Percentiles rank a stretch among this genome's conserved stretches.
Conservation (phyloP, 1,140 invertebrate species). For the Cepaea nemoralis region DNA sequence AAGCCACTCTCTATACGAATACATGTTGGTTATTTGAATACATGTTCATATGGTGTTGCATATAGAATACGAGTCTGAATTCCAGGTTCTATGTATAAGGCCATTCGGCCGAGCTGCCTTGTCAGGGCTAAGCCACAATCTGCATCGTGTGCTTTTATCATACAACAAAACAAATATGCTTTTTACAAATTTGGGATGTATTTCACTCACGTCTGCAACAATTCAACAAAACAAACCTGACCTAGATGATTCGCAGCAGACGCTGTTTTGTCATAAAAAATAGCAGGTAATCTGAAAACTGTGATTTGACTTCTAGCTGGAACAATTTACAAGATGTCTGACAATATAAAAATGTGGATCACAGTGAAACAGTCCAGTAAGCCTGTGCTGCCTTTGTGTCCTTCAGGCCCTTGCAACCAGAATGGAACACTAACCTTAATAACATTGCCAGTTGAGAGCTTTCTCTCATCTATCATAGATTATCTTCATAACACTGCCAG, state of each 20-base stretch:
- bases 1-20: background rate
- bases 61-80: background rate
- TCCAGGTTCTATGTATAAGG: slow-evolving; percentile 32
- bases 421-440: background rate
- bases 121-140: slow-evolving; percentile 36
- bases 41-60: slow-evolving; percentile 11
- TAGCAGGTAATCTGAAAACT: background rate
- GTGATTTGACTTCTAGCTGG: background rate
- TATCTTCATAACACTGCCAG: background rate
- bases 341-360: background rate
- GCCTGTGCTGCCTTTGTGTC: background rate
- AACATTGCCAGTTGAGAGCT: no score
- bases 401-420: background rate
- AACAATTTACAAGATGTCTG: background rate
- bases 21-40: background rate
- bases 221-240: no score
- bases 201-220: background rate
- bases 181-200: background rate
- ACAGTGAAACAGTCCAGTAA: background rate
- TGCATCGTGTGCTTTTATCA: background rate
- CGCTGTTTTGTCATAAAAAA: background rate
- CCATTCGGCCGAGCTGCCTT: slow-evolving; percentile 33
- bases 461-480: background rate
- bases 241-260: no score
- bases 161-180: slow-evolving; percentile 28